Percentiles rank a stretch among this genome's conserved stretches.
Conservation (phyloP, 2,113 vertebrate genomes). For the Parotia lawesii region DNA sequence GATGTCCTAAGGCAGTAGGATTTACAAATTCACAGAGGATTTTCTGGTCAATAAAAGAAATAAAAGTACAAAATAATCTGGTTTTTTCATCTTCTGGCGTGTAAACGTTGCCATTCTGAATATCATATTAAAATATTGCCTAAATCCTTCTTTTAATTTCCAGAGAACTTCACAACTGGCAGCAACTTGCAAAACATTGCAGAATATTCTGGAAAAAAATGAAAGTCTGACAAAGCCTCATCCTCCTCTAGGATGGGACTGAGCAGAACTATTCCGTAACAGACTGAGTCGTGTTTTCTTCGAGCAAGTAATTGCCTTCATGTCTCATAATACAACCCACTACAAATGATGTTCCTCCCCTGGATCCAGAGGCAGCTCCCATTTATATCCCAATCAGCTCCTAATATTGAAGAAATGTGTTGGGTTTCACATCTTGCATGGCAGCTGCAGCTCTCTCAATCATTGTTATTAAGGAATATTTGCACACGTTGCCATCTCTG, state of each 20-base stretch:
- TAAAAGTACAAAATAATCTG: neutral
- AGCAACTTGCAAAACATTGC: neutral
- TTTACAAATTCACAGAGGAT: neutral
- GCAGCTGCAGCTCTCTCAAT: slow-evolving; percentile 14
- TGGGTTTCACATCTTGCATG: neutral
- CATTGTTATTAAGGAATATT: neutral
- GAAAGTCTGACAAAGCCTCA: neutral
- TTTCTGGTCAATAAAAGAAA: neutral
- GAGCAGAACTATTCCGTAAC: neutral
- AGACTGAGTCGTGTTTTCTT: slow-evolving; percentile 13
- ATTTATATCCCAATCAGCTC: slow-evolving; percentile 9
- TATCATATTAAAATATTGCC: neutral
- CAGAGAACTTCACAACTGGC: neutral
- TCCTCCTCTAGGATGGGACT: neutral
- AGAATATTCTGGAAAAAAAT: neutral
- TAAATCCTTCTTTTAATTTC: neutral
- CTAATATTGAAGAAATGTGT: neutral
- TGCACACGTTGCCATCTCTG: neutral
- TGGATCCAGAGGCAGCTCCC: neutral
- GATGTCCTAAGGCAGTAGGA: neutral
- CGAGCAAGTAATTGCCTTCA: neutral
- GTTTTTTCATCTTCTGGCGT: rapidly evolving
- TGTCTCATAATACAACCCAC: neutral
- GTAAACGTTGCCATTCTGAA: neutral
- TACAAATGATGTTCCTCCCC: neutral